phyloP scores from a whole-genome alignment of 2,888 invertebrate species.

The Aspidiotus rigidus region DNA sequence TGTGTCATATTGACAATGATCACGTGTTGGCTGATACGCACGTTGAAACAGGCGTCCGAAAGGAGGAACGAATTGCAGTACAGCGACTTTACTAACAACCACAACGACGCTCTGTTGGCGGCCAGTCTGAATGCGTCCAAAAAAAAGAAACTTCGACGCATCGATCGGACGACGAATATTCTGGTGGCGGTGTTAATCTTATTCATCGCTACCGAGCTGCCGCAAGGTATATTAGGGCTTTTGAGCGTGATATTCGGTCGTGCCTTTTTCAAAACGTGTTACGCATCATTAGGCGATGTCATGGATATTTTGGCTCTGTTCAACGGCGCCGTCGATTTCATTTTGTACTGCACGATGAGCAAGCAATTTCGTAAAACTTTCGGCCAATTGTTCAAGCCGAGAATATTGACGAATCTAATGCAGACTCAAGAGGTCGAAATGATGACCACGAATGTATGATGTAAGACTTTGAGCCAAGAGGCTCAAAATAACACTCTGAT shows the following conservation, averaged over 20 bases:
- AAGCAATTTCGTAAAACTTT: slow-evolving; percentile 80
- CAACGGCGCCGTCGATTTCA: slow-evolving; percentile 87
- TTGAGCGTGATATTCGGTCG: slow-evolving; percentile 54
- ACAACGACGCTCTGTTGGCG: slow-evolving; percentile 5
- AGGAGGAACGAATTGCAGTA: slow-evolving; percentile 52
- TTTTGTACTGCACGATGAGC: slow-evolving; percentile 89
- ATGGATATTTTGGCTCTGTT: slow-evolving; percentile 83
- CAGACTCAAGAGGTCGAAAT: slow-evolving; percentile 32
- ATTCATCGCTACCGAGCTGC: slow-evolving; percentile 81
- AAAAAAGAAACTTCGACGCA: slow-evolving; percentile 64
- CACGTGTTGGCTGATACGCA: slow-evolving; percentile 59
- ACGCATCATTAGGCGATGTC: slow-evolving; percentile 69
- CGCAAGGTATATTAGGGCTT: slow-evolving; percentile 57
- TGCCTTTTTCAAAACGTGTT: slow-evolving; percentile 69
- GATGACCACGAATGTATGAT: slow-evolving; percentile 29
- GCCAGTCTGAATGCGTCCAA: neutral
- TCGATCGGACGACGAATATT: slow-evolving; percentile 83
- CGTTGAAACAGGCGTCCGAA: slow-evolving; percentile 63
- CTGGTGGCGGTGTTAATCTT: slow-evolving; percentile 74
- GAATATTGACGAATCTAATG: slow-evolving; percentile 22
- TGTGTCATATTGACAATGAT: slow-evolving; percentile 67
- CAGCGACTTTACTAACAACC: slow-evolving; percentile 6
- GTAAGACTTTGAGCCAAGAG: no score
- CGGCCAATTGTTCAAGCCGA: slow-evolving; percentile 59
- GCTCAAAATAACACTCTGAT: no score